Evolutionary conservation across 2,888 invertebrate genomes (phyloP).

Genomic region (Xanthia togata): DNA sequence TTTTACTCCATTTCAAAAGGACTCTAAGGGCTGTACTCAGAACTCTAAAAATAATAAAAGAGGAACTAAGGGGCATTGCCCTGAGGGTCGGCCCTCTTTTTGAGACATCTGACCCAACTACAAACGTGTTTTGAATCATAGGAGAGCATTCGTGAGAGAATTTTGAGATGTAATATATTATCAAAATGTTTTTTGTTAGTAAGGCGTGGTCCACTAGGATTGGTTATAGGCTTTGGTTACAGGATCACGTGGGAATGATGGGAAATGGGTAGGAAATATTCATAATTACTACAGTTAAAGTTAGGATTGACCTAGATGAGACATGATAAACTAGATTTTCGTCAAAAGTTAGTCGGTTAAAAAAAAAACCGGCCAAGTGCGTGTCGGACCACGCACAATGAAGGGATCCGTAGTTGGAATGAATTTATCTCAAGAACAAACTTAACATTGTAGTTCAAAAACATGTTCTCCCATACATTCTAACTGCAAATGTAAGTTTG

Average conservation of each 20-base stretch:
- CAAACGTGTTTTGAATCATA: conserved; percentile 74
- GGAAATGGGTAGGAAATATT: not conserved
- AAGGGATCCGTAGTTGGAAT: too few species aligned
- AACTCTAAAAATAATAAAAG: conserved; percentile 69
- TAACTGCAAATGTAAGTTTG: too few species aligned
- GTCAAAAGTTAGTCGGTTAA: not conserved
- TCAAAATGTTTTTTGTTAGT: conserved; percentile 40
- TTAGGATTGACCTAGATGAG: not conserved
- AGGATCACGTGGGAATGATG: conserved; percentile 10
- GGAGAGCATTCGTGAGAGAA: conserved; percentile 70
- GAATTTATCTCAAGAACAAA: too few species aligned
- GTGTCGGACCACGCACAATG: too few species aligned
- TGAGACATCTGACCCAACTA: conserved; percentile 68
- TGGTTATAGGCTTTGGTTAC: not conserved
- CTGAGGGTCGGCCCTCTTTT: conserved; percentile 68
- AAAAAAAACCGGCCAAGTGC: too few species aligned
- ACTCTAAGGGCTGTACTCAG: conserved; percentile 64
- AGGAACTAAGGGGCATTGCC: conserved; percentile 71
- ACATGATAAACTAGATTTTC: not conserved
- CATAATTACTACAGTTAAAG: not conserved
- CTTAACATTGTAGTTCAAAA: too few species aligned
- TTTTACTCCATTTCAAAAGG: conserved; percentile 63
- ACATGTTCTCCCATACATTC: too few species aligned
- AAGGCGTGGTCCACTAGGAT: conserved; percentile 19
- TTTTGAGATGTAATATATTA: conserved; percentile 61